phyloP scores from a whole-genome alignment of 2,797 vertebrate genomes.

The Distichodus sexfasciatus region DNA sequence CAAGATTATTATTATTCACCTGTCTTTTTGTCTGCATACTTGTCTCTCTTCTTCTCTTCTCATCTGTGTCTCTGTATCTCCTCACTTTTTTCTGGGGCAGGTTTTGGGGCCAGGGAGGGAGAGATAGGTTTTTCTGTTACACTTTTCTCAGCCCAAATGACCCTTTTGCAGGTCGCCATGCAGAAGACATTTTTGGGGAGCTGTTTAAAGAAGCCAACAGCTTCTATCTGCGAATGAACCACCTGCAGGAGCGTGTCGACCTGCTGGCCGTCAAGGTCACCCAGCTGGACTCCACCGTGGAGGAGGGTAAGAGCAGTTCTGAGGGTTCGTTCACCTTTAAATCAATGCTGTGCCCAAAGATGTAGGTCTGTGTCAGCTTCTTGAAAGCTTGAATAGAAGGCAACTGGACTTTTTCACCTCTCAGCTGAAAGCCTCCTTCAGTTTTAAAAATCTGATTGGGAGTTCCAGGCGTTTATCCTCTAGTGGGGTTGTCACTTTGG shows the following conservation, averaged over 20 bases:
- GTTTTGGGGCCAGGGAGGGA: too few relatives aligned
- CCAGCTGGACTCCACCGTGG: conserved; percentile 89
- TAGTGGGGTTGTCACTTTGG: too few relatives aligned
- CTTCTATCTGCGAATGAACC: conserved; percentile 90
- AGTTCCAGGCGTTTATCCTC: too few relatives aligned
- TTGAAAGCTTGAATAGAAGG: too few relatives aligned
- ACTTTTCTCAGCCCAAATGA: neutral
- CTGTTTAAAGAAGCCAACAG: conserved; percentile 91
- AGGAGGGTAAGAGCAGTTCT: conserved; percentile 76
- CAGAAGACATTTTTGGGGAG: conserved; percentile 89
- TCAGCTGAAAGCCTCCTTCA: too few relatives aligned
- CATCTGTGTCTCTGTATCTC: too few relatives aligned
- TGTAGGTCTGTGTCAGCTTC: too few relatives aligned
- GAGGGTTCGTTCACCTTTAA: too few relatives aligned
- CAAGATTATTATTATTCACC: too few relatives aligned
- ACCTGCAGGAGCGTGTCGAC: conserved; percentile 88
- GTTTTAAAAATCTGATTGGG: too few relatives aligned
- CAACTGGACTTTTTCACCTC: neutral
- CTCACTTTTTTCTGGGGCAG: too few relatives aligned
- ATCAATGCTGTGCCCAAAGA: too few relatives aligned
- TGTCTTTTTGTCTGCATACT: neutral
- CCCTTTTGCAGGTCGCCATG: conserved; percentile 77
- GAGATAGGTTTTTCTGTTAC: neutral
- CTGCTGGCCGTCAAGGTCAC: conserved; percentile 90
- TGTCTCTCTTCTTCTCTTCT: neutral